Base-by-base conservation (phyloP, 2,113 vertebrate species). In the Ia io region DNA sequence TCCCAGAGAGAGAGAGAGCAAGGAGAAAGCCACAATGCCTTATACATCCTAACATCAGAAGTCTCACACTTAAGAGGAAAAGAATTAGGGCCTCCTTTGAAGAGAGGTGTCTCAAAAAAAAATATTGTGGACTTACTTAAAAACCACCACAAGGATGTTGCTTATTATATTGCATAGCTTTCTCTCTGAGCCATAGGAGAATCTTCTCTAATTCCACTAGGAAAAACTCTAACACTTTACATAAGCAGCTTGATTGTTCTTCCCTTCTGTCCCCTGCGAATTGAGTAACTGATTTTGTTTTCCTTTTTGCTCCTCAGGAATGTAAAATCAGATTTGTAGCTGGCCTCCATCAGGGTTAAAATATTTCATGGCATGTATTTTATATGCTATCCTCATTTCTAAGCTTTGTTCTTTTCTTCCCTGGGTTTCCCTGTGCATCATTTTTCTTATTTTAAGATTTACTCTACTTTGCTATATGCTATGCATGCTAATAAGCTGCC, bases 381-480 rank as follows among this genome's bases (percentile, higher is more conserved):
- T 18, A 84, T 51, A 84, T 30, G 32, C 22, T 22, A 69, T 42
- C 53, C 61, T 79, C 85, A 56, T 67, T 83, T 80, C 77, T 82
- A 90, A 92, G 47, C 67, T 95, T 93, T 51, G 10, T 69, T 92
- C 61, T 74, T 93, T 65, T 87, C 71, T 84, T 87, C 37, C 63
- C 30, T 79, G 16, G 35, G 79, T 95, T 89, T 71, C 40, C 18
- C 69, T 85, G 17, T 32, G 28, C 28, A 73, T 42, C 32, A 9
- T 65, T 90, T 97, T 93, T 80, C 78, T 80, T 67, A 44, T 65
- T 76, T 93, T 92, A 84, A 91, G 86, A 92, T 65, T 79, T 87
- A 76, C 51, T 95, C 91, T 74, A 47, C 18, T 74, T 74, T 74
- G n/a, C n/a, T 90, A 40, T 93, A 59, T 61, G 23, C 94, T 95